Conservation (phyloP, 2,113 vertebrate genomes). For the Odocoileus virginianus region DNA sequence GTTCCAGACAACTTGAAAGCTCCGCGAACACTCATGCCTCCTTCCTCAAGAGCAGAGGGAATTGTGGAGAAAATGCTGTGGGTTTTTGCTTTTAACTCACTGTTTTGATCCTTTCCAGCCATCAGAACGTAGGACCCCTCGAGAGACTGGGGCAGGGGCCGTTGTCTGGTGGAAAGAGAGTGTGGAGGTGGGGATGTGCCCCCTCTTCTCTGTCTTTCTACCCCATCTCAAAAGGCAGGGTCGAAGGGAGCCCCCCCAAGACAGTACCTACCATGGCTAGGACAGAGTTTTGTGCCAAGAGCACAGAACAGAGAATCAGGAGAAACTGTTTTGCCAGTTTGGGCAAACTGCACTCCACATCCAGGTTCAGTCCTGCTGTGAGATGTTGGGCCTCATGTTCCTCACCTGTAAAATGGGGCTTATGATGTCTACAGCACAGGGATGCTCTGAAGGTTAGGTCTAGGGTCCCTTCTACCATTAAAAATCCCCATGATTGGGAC, state of each 20-base stretch:
- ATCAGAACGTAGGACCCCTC: not conserved
- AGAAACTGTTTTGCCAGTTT: not conserved
- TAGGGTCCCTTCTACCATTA: not conserved
- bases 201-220: not conserved
- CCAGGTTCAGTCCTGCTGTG: not conserved
- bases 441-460: not conserved
- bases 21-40: not conserved
- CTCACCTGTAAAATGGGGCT: not conserved
- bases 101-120: conserved; percentile 29
- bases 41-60: conserved; percentile 53
- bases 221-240: not conserved
- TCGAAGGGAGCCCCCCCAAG: not conserved
- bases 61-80: not conserved
- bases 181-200: not conserved
- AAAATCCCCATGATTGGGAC: not conserved
- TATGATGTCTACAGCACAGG: fast-evolving
- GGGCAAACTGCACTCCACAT: not conserved
- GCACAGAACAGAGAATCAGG: not conserved
- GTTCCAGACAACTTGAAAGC: conserved; percentile 54
- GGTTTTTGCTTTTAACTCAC: conserved; percentile 24
- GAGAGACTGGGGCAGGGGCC: not conserved
- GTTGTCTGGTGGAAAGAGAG: not conserved
- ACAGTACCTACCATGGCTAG: not conserved
- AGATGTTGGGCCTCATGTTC: not conserved
- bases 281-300: not conserved